These are phyloP conservation scores for Phenganax marumi DNA, from an alignment of 92 coral and sea anemone genomes.

Conservation along the genomic window DNA sequence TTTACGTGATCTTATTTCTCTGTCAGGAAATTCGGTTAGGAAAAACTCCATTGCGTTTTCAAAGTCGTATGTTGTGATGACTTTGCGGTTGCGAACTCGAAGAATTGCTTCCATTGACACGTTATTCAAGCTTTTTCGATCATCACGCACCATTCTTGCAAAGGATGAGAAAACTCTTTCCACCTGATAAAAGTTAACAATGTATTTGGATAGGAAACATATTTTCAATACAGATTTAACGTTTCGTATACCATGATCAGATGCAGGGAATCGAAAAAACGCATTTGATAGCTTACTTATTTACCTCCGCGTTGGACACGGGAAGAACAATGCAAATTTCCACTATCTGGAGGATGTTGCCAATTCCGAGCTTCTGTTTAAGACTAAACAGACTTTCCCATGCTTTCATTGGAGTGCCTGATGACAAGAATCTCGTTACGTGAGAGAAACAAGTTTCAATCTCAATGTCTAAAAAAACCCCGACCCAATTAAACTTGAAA, in stretches of 20 bases:
- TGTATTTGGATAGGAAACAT: conserved; percentile 15
- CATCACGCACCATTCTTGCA: conserved; percentile 34
- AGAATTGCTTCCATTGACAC: conserved; percentile 28
- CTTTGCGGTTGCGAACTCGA: conserved; percentile 33
- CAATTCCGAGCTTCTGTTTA: conserved; percentile 31
- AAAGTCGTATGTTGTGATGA: conserved; percentile 20
- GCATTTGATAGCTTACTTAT: conserved; percentile 29
- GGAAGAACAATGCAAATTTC: conserved; percentile 31
- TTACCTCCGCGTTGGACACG: conserved; percentile 33
- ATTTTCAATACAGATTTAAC: conserved; percentile 20
- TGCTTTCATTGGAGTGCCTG: conserved; percentile 32
- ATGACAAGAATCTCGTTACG: conserved; percentile 31
- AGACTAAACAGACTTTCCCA: conserved; percentile 31
- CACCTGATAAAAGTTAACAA: conserved; percentile 25
- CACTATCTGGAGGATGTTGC: conserved; percentile 32
- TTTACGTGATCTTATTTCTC: conserved; percentile 28
- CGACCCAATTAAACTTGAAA: neutral
- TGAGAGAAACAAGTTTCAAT: conserved; percentile 30
- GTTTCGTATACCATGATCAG: conserved; percentile 25
- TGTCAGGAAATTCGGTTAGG: conserved; percentile 29
- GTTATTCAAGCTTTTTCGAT: conserved; percentile 35
- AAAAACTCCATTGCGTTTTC: conserved; percentile 31
- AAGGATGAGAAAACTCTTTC: conserved; percentile 34
- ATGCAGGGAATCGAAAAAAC: conserved; percentile 19
- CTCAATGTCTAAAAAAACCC: conserved; percentile 25